These are phyloP conservation scores for Spodoptera frugiperda DNA, from an alignment of 1,140 invertebrate genomes.

Conservation along the genomic window DNA sequence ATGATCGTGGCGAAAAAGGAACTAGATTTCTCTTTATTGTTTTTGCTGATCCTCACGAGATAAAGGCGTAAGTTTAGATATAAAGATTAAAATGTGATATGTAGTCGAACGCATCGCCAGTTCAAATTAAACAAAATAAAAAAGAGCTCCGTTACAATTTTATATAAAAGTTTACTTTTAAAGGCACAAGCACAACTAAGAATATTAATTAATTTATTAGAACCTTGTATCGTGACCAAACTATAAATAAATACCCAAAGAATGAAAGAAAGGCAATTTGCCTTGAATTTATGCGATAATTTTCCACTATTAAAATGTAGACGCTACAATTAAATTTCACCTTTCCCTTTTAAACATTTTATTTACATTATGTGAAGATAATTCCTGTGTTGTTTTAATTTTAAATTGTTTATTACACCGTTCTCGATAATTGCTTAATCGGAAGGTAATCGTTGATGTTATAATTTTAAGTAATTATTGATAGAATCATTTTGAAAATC, in stretches of 20 bases:
- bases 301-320: constrained; percentile 29
- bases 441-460: constrained; percentile 5
- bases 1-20: no score
- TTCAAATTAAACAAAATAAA: no score
- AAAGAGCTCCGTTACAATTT: no score
- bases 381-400: neutral
- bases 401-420: constrained; percentile 25
- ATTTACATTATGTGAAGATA: constrained; percentile 23
- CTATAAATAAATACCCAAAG: constrained; percentile 3
- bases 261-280: constrained; percentile 16
- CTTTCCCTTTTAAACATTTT: constrained; percentile 27
- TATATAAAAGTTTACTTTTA: neutral
- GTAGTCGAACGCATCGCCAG: no score
- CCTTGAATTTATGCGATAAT: constrained; percentile 32
- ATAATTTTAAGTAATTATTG: no score
- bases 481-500: no score
- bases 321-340: constrained; percentile 36
- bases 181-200: neutral
- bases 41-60: no score
- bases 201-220: constrained; percentile 5
- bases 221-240: constrained; percentile 35
- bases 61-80: no score
- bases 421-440: constrained; percentile 18
- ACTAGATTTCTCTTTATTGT: no score
- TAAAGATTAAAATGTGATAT: no score